Conservation (phyloP, 2,888 invertebrate genomes). For the Cabera pusaria region DNA sequence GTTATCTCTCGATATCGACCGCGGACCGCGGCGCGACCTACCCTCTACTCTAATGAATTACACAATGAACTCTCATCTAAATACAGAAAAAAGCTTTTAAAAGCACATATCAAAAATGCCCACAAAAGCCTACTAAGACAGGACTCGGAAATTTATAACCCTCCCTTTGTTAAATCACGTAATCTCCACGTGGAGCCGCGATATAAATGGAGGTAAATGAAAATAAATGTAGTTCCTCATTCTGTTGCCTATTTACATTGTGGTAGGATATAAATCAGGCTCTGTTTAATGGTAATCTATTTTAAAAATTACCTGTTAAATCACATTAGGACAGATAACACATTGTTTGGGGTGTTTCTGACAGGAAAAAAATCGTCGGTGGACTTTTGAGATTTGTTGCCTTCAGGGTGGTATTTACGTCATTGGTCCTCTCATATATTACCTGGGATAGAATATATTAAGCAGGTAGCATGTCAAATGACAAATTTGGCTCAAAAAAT, state of each 20-base stretch:
- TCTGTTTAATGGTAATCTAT: slow-evolving; percentile 77
- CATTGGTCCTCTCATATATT: slow-evolving; percentile 60
- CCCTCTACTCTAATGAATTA: slow-evolving; percentile 81
- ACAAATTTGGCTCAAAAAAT: background rate
- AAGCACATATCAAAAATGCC: slow-evolving; percentile 84
- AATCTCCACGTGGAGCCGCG: slow-evolving; percentile 81
- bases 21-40: slow-evolving; percentile 70
- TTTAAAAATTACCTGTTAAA: slow-evolving; percentile 81
- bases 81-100: slow-evolving; percentile 84
- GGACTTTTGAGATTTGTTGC: slow-evolving; percentile 67
- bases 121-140: slow-evolving; percentile 83
- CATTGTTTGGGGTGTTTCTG: slow-evolving; percentile 73
- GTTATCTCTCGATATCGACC: slow-evolving; percentile 80
- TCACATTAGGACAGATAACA: slow-evolving; percentile 81
- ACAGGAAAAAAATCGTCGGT: slow-evolving; percentile 75
- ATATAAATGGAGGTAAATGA: slow-evolving; percentile 82
- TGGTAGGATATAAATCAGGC: slow-evolving; percentile 68
- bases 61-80: slow-evolving; percentile 83
- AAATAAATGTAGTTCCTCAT: slow-evolving; percentile 83
- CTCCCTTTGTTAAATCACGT: slow-evolving; percentile 82
- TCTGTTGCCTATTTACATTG: slow-evolving; percentile 79
- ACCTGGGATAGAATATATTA: no score
- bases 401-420: slow-evolving; percentile 75
- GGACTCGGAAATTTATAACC: slow-evolving; percentile 78
- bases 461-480: no score